These are phyloP conservation scores for Schizopygopsis malacanthus DNA, from an alignment of 2,797 vertebrate species.

Conservation along the genomic window DNA sequence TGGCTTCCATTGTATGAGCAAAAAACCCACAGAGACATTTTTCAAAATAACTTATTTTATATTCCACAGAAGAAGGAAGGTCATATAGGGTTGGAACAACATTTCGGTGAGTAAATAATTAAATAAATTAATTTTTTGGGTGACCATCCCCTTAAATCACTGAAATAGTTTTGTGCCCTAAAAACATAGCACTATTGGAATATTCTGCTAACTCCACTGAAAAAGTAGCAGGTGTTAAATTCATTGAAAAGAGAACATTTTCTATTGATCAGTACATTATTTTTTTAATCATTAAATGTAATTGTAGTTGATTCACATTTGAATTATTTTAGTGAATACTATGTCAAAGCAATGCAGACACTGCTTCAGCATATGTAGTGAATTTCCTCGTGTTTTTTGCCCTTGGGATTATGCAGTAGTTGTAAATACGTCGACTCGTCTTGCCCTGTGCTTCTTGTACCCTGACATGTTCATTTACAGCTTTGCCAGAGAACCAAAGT, in stretches of 20 bases:
- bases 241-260: not conserved
- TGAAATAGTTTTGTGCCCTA: not conserved
- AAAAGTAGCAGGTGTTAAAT: not conserved
- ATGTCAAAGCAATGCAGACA: not conserved
- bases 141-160: not conserved
- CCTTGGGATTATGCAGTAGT: not conserved
- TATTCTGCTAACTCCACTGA: not conserved
- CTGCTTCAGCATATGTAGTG: not conserved
- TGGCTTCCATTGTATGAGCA: not conserved
- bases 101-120: not conserved
- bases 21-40: too few species aligned
- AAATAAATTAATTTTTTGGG: not conserved
- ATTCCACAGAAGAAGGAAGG: not conserved
- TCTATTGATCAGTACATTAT: not conserved
- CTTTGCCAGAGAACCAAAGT: conserved; percentile 1
- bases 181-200: not conserved
- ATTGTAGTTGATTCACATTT: conserved; percentile 3
- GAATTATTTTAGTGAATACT: not conserved
- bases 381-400: not conserved
- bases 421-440: not conserved
- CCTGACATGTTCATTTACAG: conserved; percentile 2
- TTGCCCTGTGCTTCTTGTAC: not conserved
- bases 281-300: not conserved
- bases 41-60: not conserved
- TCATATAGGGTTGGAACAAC: not conserved